Percentiles rank a stretch among this genome's conserved stretches.
phyloP scores from a whole-genome alignment of 2,888 invertebrate species.

The Eupeodes luniger region DNA sequence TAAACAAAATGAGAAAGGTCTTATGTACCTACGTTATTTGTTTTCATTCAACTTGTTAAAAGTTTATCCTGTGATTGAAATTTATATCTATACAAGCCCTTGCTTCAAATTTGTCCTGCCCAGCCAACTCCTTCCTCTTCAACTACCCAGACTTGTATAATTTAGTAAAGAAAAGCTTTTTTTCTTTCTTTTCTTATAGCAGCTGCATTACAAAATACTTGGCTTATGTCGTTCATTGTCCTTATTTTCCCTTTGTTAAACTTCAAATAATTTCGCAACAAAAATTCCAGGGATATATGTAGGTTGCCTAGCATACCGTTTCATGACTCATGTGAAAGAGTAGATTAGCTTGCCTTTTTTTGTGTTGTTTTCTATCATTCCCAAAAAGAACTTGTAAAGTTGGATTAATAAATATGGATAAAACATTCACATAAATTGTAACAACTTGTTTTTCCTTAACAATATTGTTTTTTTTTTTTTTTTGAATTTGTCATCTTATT shows the following conservation, averaged over 20 bases:
- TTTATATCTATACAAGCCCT: slow-evolving; percentile 45
- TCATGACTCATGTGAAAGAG: slow-evolving; percentile 16
- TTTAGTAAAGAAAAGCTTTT: slow-evolving; percentile 33
- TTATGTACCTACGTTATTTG: slow-evolving; percentile 20
- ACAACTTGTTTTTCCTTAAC: slow-evolving; percentile 18
- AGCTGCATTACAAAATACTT: slow-evolving; percentile 44
- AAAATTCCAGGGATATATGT: slow-evolving; percentile 6
- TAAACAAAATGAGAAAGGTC: slow-evolving; percentile 20
- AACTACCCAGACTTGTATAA: slow-evolving; percentile 18
- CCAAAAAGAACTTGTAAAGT: slow-evolving; percentile 68
- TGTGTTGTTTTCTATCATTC: slow-evolving; percentile 36
- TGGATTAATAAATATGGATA: slow-evolving; percentile 69
- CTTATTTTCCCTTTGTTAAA: slow-evolving; percentile 29
- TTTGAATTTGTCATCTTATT: slow-evolving; percentile 31
- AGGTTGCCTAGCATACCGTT: not conserved
- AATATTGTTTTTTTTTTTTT: slow-evolving; percentile 10
- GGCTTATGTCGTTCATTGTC: slow-evolving; percentile 43
- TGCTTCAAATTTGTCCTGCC: slow-evolving; percentile 23
- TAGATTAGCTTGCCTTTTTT: slow-evolving; percentile 8
- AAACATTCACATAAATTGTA: slow-evolving; percentile 66
- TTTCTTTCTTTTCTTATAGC: slow-evolving; percentile 36
- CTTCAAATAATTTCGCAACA: slow-evolving; percentile 26
- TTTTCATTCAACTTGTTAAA: slow-evolving; percentile 38
- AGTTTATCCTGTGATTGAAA: slow-evolving; percentile 63
- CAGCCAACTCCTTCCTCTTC: not conserved